Conservation (phyloP, 2,113 vertebrate genomes). For the Corythoichthys intestinalis region DNA sequence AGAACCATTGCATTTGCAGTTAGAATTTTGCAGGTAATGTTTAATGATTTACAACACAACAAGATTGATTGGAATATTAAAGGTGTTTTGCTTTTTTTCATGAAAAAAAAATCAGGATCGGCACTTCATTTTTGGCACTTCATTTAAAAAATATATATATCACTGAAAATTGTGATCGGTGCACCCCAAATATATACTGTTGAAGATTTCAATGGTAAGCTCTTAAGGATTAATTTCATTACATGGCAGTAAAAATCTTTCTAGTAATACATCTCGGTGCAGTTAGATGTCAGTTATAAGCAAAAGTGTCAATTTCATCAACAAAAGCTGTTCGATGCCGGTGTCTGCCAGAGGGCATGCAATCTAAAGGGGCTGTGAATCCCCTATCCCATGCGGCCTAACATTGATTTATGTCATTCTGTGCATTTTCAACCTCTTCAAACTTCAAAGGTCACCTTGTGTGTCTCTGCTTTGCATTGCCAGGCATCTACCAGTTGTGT, state of each 20-base stretch:
- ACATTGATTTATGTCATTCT: conserved; percentile 71
- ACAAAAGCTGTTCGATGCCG: conserved; percentile 31
- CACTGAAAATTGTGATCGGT: too few relatives aligned
- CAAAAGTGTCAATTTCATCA: conserved; percentile 12
- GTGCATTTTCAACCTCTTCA: conserved; percentile 64
- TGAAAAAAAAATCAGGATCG: too few relatives aligned
- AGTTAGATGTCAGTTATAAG: conserved; percentile 10
- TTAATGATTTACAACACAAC: too few relatives aligned
- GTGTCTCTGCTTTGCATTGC: conserved; percentile 51
- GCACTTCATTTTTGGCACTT: too few relatives aligned
- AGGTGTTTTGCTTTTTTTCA: too few relatives aligned
- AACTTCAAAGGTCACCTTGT: conserved; percentile 71
- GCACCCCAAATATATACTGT: too few relatives aligned
- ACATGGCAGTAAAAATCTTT: conserved; percentile 7
- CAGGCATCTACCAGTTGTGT: conserved; percentile 27
- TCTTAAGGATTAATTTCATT: neutral
- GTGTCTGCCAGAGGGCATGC: conserved; percentile 48
- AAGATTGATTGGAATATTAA: too few relatives aligned
- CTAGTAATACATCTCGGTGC: conserved; percentile 12
- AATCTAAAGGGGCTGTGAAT: conserved; percentile 51
- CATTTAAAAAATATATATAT: too few relatives aligned
- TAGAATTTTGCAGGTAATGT: too few relatives aligned
- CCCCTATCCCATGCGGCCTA: conserved; percentile 44
- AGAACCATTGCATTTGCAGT: too few relatives aligned
- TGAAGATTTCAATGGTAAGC: too few relatives aligned